Evolutionary conservation across 1,140 invertebrate species (phyloP).

Genomic region (Himalopsyche phryganea): DNA sequence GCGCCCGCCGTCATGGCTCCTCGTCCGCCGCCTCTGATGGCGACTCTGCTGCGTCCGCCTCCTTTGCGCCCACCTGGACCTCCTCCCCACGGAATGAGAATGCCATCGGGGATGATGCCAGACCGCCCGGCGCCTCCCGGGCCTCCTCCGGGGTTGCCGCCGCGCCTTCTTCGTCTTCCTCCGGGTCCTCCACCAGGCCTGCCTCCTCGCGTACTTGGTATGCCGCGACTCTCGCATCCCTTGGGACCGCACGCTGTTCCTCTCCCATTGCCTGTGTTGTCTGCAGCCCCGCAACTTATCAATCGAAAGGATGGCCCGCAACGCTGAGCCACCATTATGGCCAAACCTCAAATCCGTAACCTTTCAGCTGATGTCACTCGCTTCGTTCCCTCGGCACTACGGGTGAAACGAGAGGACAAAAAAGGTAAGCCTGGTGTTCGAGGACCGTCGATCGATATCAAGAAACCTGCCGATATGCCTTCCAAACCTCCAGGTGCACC

Average conservation of each 20-base stretch:
- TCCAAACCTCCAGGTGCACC: conserved; percentile 46
- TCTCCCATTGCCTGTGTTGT: conserved; percentile 60
- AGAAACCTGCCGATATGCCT: conserved; percentile 26
- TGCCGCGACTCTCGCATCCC: conserved; percentile 54
- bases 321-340: conserved; percentile 79
- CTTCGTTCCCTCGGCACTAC: conserved; percentile 88
- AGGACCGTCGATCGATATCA: conserved; percentile 43
- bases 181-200: conserved; percentile 53
- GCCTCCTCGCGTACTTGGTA: conserved; percentile 45
- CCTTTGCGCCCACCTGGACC: conserved; percentile 48
- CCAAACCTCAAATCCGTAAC: conserved; percentile 93
- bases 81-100: conserved; percentile 40
- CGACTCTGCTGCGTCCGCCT: conserved; percentile 61
- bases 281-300: conserved; percentile 79
- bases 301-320: conserved; percentile 60
- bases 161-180: conserved; percentile 36
- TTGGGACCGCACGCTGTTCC: conserved; percentile 64
- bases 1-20: conserved; percentile 35
- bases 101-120: conserved; percentile 40
- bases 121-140: conserved; percentile 58
- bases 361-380: conserved; percentile 91
- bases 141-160: conserved; percentile 64
- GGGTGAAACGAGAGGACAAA: conserved; percentile 82
- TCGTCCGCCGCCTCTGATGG: conserved; percentile 38
- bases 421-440: conserved; percentile 47